These are phyloP conservation scores for Zygaena filipendulae DNA, from an alignment of 2,888 invertebrate species.

Conservation along the genomic window DNA sequence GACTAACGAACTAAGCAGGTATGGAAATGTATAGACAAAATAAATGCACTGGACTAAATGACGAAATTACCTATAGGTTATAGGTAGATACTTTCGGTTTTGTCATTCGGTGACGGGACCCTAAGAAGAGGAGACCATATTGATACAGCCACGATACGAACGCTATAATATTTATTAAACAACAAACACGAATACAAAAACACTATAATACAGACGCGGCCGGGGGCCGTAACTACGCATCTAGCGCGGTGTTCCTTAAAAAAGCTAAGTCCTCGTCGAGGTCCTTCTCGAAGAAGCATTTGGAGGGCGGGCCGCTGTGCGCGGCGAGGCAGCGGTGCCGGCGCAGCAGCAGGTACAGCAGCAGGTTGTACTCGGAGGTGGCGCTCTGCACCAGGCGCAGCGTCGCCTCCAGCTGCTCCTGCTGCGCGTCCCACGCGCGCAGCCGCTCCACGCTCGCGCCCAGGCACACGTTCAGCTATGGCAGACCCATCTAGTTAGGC, in stretches of 20 bases:
- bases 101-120: no score
- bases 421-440: slow-evolving; percentile 36
- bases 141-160: no score
- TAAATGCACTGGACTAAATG: no score
- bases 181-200: slow-evolving; percentile 1
- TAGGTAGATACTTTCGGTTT: no score
- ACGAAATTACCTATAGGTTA: no score
- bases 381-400: slow-evolving; percentile 40
- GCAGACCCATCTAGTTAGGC: slow-evolving; percentile 13
- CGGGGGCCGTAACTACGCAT: slow-evolving; percentile 11
- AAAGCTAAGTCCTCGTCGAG: slow-evolving; percentile 24
- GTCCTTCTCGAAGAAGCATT: slow-evolving; percentile 28
- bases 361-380: slow-evolving; percentile 45
- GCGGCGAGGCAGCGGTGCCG: slow-evolving; percentile 29
- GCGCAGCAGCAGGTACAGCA: slow-evolving; percentile 40
- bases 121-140: no score
- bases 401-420: slow-evolving; percentile 37
- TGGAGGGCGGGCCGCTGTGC: slow-evolving; percentile 17
- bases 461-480: slow-evolving; percentile 32
- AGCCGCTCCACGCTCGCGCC: slow-evolving; percentile 31
- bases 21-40: no score
- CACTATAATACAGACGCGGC: no score
- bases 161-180: no score
- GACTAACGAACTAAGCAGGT: no score
- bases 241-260: slow-evolving; percentile 21